Evolutionary conservation across 2,888 invertebrate species (phyloP), one percentile per base, ranked within the genome.

Genomic region (Tolmerus cingulatus): DNA sequence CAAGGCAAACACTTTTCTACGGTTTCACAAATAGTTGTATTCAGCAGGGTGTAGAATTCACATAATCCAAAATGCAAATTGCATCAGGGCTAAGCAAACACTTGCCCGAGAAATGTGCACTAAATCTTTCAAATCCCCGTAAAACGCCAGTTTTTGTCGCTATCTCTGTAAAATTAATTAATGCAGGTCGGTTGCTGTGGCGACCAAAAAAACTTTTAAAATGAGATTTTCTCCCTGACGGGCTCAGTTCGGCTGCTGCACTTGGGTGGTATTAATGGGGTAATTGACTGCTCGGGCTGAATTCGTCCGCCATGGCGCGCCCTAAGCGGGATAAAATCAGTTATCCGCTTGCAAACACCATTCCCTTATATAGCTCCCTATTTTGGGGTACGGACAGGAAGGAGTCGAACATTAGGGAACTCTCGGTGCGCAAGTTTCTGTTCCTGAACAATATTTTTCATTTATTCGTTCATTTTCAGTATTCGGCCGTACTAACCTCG

Each of bases 31-130:
- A 57, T 82, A 82, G 82, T 19, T 34, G 19, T 27, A 57, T 82
- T 57, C 66, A 57, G 57, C 5, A 12, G 16, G 19, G 34, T 82
- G 19, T 19, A 55, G 82, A 55, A 82, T 82, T 40, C 57, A 19
- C 66, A 82, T 82, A 82, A 82, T 82, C 82, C 57, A 30, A 82
- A 82, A 82, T 82, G 57, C 82, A 82, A 82, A 82, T 82, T 82
- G 82, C 82, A 57, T 57, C 82, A 82, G 82, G 37, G 57, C 19
- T 82, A 57, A 82, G 82, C 34, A 82, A 82, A 82, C 37, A 57
- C 5, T 79, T 19, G 37, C 57, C 66, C 8, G 66, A n/a, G 66
- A 66, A 82, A 82, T 57, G 34, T 82, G 37, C 82, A 55, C 57
- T 57, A 82, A 82, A 82, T 82, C 82, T 82, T 34, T 40, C 57